Evolutionary conservation across 2,113 vertebrate genomes (phyloP).

Genomic region (Gymnocephalus cernua): DNA sequence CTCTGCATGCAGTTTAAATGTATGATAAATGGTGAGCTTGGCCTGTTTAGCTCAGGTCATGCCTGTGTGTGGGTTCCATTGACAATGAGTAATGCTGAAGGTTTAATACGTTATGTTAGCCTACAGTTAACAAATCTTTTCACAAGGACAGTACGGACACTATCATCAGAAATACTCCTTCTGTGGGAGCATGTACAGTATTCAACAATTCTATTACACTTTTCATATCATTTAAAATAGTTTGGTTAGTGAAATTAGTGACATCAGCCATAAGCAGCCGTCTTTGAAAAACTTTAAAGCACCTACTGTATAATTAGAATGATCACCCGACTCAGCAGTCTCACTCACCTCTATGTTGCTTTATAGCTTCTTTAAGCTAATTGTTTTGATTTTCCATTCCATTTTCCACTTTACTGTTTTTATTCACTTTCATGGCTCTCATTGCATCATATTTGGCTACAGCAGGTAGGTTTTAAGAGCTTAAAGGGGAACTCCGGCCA

Average conservation of each 20-base stretch:
- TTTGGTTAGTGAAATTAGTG: not conserved
- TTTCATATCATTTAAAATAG: not conserved
- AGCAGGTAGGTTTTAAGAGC: not conserved
- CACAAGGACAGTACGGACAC: slow-evolving; percentile 3
- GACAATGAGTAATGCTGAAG: slow-evolving; percentile 28
- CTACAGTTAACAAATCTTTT: not conserved
- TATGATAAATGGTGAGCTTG: slow-evolving; percentile 3
- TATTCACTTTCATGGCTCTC: not conserved
- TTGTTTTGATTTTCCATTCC: too few species aligned
- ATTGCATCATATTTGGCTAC: not conserved
- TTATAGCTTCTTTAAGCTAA: too few species aligned
- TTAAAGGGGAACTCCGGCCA: too few species aligned
- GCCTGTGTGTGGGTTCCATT: slow-evolving; percentile 25
- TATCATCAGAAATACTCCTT: not conserved
- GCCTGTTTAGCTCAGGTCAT: slow-evolving; percentile 22
- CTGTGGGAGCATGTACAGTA: not conserved
- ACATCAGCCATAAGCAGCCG: not conserved
- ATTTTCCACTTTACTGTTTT: not conserved
- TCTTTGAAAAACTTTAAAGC: not conserved
- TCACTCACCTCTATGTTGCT: too few species aligned
- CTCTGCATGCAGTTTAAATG: not conserved
- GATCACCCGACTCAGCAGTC: too few species aligned
- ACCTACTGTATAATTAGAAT: too few species aligned
- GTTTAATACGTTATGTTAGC: slow-evolving; percentile 12
- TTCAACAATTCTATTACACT: not conserved